Evolutionary conservation across 2,113 vertebrate genomes (phyloP).

Genomic region (cattle (Bos taurus)): ARS-UCD2.0 NC_037357.1:56914501-56915000

Average conservation of each 20-base stretch:
- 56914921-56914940: neutral
- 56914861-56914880: neutral
- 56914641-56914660: neutral
- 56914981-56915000: neutral
- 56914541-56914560: neutral
- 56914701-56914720: neutral
- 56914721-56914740: slow-evolving; percentile 14
- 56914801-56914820: neutral
- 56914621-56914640: neutral
- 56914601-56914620: slow-evolving; percentile 39
- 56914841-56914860: neutral
- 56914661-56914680: neutral
- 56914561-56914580: neutral
- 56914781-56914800: neutral
- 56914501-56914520: slow-evolving; percentile 19
- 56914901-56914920: neutral
- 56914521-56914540: neutral
- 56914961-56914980: neutral
- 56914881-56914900: neutral
- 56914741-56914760: neutral
- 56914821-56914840: neutral
- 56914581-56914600: slow-evolving; percentile 20
- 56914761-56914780: neutral
- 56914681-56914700: neutral
- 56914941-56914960: neutral